Base-by-base conservation (phyloP, 2,113 vertebrate species). In the Arenaria interpres region DNA sequence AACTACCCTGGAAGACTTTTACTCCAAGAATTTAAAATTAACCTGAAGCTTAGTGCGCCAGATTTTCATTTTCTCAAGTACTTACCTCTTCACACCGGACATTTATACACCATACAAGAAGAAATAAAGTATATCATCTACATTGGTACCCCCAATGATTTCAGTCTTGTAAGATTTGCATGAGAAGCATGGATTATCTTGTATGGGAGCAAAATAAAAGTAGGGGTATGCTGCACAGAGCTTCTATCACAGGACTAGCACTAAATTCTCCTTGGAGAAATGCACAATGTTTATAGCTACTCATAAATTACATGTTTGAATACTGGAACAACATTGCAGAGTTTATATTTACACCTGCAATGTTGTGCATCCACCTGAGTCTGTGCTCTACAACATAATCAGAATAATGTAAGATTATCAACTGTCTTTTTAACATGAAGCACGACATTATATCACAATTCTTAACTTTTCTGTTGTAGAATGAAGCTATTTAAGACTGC, bases 171-270 rank as follows among this genome's bases (percentile, higher is more conserved):
- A 37, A 56, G 48, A 43, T 54, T 9, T 73, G 14, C 41, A 48
- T 5, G 15, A 56, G 15, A 30, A 77, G 5, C 1, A 5, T 6
- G 14, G 43, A 73, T 62, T 63, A 4, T 41, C 13, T 27, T 4
- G 5, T 27, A 3, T 4, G 17, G 48, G 23, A 80, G 19, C 43
- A 64, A 67, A 68, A 46, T 0, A 30, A 32, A 16, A 2, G 12
- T 1, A 22, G 35, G 35, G 6, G 7, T 16, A 5, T 2, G 1
- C 20, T 9, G 2, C 48, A 4, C 0, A 0, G 11, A 69, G 18
- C 56, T 53, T 6, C 51, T 53, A 16, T 53, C 60, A 19, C 77
- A 51, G 46, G 19, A 56, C 43, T 24, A 25, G 48, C 62, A 68
- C 57, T 17, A 13, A 71, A 15, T 30, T 18, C 56, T 63, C 74